These are phyloP conservation scores for Porites evermanni DNA, from an alignment of 92 coral and sea anemone genomes.

Conservation along the genomic window DNA sequence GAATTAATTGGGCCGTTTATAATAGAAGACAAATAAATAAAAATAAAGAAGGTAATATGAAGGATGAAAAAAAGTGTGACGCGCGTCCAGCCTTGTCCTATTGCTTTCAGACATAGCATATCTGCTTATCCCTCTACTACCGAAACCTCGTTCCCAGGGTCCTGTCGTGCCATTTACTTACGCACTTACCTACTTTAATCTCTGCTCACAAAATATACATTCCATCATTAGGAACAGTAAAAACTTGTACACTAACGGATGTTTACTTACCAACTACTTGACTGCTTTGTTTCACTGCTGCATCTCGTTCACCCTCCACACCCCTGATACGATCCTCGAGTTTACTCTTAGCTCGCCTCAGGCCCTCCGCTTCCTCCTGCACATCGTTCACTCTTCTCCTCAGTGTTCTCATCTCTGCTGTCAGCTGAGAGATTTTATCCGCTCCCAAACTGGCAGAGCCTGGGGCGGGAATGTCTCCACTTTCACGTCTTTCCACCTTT, in stretches of 20 bases:
- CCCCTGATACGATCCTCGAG: conserved; percentile 78
- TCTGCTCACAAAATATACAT: too few species aligned
- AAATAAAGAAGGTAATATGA: too few species aligned
- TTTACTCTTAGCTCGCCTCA: conserved; percentile 72
- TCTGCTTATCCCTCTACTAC: too few species aligned
- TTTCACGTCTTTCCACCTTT: conserved; percentile 77
- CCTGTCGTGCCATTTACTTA: too few species aligned
- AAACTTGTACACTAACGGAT: neutral
- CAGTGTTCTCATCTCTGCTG: conserved; percentile 77
- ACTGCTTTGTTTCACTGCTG: conserved; percentile 76
- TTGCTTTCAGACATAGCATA: too few species aligned
- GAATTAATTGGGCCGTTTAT: too few species aligned
- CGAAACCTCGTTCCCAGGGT: too few species aligned
- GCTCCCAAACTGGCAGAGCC: conserved; percentile 96
- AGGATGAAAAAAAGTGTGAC: too few species aligned
- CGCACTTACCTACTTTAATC: too few species aligned
- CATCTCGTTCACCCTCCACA: conserved; percentile 84
- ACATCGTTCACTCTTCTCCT: conserved; percentile 85
- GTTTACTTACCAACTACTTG: conserved; percentile 71
- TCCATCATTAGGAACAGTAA: too few species aligned
- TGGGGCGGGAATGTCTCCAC: conserved; percentile 69
- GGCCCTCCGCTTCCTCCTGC: conserved; percentile 81
- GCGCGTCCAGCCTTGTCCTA: too few species aligned
- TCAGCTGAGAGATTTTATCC: conserved; percentile 92
- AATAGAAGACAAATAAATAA: too few species aligned